Evolutionary conservation across 2,888 invertebrate species (phyloP).

Genomic region (Biston stratarius): DNA sequence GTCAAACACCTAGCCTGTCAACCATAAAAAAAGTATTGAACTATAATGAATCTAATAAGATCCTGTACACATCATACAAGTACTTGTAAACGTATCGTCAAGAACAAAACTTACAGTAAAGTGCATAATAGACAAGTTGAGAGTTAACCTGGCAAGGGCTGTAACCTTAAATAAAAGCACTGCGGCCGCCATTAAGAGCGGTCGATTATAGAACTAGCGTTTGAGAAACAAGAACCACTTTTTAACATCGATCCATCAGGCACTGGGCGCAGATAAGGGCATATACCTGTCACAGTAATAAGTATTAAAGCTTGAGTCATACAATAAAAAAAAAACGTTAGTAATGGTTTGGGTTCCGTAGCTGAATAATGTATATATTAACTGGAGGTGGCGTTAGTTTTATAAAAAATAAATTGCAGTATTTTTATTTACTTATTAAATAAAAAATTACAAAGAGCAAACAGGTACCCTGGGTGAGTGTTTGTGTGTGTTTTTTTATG

Average conservation of each 20-base stretch:
- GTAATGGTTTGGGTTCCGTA: slow-evolving; percentile 56
- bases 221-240: slow-evolving; percentile 68
- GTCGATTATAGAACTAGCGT: slow-evolving; percentile 65
- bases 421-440: too few relatives aligned
- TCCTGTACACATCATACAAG: neutral
- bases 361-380: slow-evolving; percentile 22
- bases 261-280: slow-evolving; percentile 71
- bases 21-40: neutral
- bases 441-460: too few relatives aligned
- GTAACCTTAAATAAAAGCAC: slow-evolving; percentile 58
- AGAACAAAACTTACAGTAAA: neutral
- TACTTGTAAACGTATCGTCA: too few relatives aligned
- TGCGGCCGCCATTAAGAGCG: slow-evolving; percentile 65
- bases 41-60: neutral
- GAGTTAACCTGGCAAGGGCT: slow-evolving; percentile 49
- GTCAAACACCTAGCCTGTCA: neutral
- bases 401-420: neutral
- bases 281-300: slow-evolving; percentile 78
- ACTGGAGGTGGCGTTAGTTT: slow-evolving; percentile 22
- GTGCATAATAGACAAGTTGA: slow-evolving; percentile 49
- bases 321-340: slow-evolving; percentile 50
- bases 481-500: too few relatives aligned
- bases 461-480: too few relatives aligned
- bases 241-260: slow-evolving; percentile 80
- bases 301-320: slow-evolving; percentile 70